phyloP scores from a whole-genome alignment of 2,113 vertebrate species.

The Oenanthe oenanthe region DNA sequence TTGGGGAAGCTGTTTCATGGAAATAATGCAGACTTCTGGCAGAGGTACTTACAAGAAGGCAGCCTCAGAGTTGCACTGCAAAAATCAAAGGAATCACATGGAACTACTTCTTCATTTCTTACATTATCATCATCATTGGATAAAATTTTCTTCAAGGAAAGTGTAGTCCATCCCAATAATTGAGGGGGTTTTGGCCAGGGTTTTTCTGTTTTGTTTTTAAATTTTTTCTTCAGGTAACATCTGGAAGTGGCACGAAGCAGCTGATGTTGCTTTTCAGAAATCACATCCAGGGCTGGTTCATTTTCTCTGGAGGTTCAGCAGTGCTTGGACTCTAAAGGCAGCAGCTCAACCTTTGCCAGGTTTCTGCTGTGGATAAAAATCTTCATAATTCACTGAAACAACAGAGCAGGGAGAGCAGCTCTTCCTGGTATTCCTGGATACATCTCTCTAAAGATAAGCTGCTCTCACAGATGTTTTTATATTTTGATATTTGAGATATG shows the following conservation, averaged over 20 bases:
- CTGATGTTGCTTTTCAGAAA: not conserved
- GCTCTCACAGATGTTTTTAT: not conserved
- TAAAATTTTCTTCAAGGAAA: not conserved
- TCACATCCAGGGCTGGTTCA: not conserved
- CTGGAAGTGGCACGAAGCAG: not conserved
- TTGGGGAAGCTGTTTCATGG: not conserved
- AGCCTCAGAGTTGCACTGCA: not conserved
- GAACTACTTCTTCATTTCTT: not conserved
- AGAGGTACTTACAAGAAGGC: not conserved
- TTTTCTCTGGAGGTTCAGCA: not conserved
- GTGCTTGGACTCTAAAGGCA: not conserved
- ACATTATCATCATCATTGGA: not conserved
- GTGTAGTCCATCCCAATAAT: not conserved
- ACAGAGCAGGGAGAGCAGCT: not conserved
- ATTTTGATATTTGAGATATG: not conserved
- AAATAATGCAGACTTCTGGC: not conserved
- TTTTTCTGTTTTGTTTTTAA: not conserved
- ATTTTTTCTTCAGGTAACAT: not conserved
- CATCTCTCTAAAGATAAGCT: not conserved
- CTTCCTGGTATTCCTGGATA: not conserved
- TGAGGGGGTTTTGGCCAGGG: not conserved
- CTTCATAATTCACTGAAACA: not conserved
- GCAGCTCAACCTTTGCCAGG: not conserved
- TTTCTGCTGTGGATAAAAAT: not conserved
- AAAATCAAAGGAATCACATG: not conserved